Evolutionary conservation across 2,888 invertebrate genomes (phyloP).

Genomic region (Acanthosoma haemorrhoidale): DNA sequence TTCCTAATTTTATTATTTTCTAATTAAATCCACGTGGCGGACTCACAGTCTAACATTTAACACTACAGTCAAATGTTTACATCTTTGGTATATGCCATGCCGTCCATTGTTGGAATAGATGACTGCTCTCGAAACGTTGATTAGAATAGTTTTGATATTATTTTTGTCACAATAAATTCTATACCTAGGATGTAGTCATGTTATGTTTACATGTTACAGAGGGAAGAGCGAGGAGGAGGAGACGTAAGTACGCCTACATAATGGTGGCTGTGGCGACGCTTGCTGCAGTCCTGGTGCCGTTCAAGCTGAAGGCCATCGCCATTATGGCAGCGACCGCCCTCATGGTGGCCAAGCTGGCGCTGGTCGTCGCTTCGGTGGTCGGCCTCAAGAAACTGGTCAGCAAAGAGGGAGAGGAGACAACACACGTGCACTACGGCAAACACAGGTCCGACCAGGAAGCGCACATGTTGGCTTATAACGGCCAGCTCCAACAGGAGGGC

Average conservation of each 20-base stretch:
- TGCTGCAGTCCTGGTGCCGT: conserved; percentile 67
- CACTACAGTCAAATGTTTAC: no score
- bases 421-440: conserved; percentile 35
- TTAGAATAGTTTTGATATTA: no score
- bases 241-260: conserved; percentile 41
- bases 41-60: no score
- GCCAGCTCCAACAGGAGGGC: neutral
- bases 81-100: no score
- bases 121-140: no score
- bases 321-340: conserved; percentile 75
- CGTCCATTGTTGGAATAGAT: no score
- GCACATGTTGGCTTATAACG: conserved; percentile 36
- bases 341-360: conserved; percentile 74
- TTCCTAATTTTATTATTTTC: no score
- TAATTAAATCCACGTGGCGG: no score
- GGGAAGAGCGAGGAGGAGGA: conserved; percentile 33
- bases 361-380: conserved; percentile 71
- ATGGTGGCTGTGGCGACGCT: conserved; percentile 47
- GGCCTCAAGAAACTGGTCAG: conserved; percentile 37
- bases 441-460: conserved; percentile 36
- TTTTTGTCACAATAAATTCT: no score
- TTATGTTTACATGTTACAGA: neutral
- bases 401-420: conserved; percentile 34
- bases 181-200: no score
- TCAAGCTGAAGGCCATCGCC: conserved; percentile 71